These are phyloP conservation scores for Gymnothorax javanicus DNA, from an alignment of 2,797 vertebrate species.

Conservation along the genomic window DNA sequence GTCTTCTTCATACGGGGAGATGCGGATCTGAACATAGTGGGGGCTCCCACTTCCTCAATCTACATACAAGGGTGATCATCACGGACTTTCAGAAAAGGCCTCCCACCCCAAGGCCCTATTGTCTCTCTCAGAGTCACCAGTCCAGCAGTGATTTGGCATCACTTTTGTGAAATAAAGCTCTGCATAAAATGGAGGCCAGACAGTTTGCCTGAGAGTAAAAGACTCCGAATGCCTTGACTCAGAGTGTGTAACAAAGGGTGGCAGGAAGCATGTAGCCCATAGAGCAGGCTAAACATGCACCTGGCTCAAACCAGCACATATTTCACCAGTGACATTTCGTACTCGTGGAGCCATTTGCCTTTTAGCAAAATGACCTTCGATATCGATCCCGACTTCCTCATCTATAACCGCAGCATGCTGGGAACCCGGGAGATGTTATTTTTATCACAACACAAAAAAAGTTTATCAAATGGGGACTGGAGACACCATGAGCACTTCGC, in stretches of 20 bases:
- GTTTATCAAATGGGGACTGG: slow-evolving; percentile 50
- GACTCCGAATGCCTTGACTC: slow-evolving; percentile 45
- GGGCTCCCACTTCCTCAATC: background rate
- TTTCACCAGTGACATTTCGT: slow-evolving; percentile 55
- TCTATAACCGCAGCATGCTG: slow-evolving; percentile 40
- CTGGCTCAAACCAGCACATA: slow-evolving; percentile 39
- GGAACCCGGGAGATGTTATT: slow-evolving; percentile 44
- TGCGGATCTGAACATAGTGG: background rate
- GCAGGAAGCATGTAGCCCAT: background rate
- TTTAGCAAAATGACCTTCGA: slow-evolving; percentile 55
- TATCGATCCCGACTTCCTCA: slow-evolving; percentile 57
- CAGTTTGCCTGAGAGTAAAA: slow-evolving; percentile 43
- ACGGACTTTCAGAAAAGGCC: background rate
- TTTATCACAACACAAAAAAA: slow-evolving; percentile 41
- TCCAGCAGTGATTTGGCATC: slow-evolving; percentile 34
- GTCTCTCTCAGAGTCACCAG: background rate
- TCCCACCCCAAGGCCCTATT: background rate
- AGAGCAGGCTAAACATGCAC: slow-evolving; percentile 7
- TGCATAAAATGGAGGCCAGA: slow-evolving; percentile 8
- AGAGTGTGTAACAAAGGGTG: slow-evolving; percentile 27
- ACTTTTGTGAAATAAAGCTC: background rate
- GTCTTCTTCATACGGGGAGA: background rate
- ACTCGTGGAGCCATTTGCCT: slow-evolving; percentile 53
- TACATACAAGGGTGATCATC: background rate
- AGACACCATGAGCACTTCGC: slow-evolving; percentile 33